Evolutionary conservation across 1,140 invertebrate species (phyloP).

Genomic region (Wasmannia auropunctata): DNA sequence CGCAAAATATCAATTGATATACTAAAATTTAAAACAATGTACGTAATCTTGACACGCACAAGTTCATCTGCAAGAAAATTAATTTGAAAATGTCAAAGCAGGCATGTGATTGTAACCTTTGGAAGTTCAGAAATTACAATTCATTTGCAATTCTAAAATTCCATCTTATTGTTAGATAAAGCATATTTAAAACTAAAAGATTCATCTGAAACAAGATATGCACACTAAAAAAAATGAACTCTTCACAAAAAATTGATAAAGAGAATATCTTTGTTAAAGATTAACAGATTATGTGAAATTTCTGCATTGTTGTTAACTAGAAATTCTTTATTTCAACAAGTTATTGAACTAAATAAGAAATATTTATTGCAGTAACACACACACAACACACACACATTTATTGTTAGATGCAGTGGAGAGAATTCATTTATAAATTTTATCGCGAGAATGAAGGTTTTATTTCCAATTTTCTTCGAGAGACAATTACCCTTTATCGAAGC

Average conservation of each 20-base stretch:
- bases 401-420: neutral
- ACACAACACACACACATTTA: too few relatives aligned
- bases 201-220: neutral
- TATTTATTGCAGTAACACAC: neutral
- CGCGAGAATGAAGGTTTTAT: slow-evolving; percentile 7
- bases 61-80: neutral
- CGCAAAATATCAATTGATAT: neutral
- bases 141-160: neutral
- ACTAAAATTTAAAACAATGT: neutral
- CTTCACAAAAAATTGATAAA: neutral
- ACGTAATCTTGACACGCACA: neutral
- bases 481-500: slow-evolving; percentile 19
- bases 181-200: neutral
- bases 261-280: neutral
- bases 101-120: neutral
- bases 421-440: slow-evolving; percentile 26
- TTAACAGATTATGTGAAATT: neutral
- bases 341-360: neutral
- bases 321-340: neutral
- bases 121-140: neutral
- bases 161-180: neutral
- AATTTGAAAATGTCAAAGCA: neutral
- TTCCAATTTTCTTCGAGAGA: slow-evolving; percentile 35
- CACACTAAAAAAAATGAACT: neutral
- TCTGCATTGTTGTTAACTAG: neutral